Percentiles rank a stretch among this genome's conserved stretches.
These are phyloP conservation scores for Actias luna DNA, from an alignment of 2,888 invertebrate species.

Conservation along the genomic window DNA sequence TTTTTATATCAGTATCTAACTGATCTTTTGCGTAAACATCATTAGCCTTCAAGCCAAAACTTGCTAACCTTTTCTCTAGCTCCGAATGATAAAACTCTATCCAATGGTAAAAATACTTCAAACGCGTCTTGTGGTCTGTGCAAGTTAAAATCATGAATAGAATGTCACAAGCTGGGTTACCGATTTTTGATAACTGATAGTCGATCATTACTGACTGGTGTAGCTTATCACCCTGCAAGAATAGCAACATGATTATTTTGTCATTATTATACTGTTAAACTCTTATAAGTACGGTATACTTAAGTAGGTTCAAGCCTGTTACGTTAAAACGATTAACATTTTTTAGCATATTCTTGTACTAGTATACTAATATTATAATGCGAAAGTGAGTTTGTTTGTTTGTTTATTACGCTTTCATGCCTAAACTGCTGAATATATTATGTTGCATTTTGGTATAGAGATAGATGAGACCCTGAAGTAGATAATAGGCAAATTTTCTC, in stretches of 20 bases:
- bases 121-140: slow-evolving; percentile 22
- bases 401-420: no score
- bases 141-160: slow-evolving; percentile 24
- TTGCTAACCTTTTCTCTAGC: slow-evolving; percentile 32
- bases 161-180: slow-evolving; percentile 20
- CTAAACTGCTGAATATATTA: no score
- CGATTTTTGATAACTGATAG: slow-evolving; percentile 22
- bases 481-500: no score
- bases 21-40: slow-evolving; percentile 35
- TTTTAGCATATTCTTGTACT: no score
- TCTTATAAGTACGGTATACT: no score
- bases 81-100: slow-evolving; percentile 38
- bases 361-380: no score
- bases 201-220: slow-evolving; percentile 21
- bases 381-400: no score
- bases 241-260: not conserved
- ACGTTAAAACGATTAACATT: no score
- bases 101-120: slow-evolving; percentile 29
- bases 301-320: no score
- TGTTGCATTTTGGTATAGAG: no score
- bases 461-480: no score
- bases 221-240: slow-evolving; percentile 8
- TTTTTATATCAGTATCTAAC: slow-evolving; percentile 38
- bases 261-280: not conserved
- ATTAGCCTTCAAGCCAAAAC: slow-evolving; percentile 34